phyloP scores from a whole-genome alignment of 2,113 vertebrate genomes.

The Hemichromis elongatus region DNA sequence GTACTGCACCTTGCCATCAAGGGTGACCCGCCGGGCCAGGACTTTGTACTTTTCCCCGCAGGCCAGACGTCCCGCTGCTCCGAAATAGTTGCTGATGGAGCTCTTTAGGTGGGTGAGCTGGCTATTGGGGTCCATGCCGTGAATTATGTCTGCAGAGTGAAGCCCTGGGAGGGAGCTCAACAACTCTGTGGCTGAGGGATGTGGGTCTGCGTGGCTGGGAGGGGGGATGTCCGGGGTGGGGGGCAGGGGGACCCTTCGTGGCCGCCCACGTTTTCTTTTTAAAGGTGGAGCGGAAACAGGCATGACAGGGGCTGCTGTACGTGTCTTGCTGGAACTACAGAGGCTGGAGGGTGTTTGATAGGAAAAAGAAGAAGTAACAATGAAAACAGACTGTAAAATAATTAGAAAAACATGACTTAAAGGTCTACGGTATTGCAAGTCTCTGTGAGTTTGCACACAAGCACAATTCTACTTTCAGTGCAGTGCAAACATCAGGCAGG shows the following conservation, averaged over 20 bases:
- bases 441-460: not conserved
- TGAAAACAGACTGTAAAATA: not conserved
- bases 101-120: conserved; percentile 95
- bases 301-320: conserved; percentile 81
- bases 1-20: conserved; percentile 98
- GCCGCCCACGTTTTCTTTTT: conserved; percentile 86
- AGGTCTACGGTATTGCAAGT: not conserved
- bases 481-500: not conserved
- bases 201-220: conserved; percentile 76
- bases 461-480: not conserved
- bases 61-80: conserved; percentile 94
- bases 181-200: conserved; percentile 71
- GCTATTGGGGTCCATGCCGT: conserved; percentile 88
- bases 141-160: conserved; percentile 86
- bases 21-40: conserved; percentile 89
- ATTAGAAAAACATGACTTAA: not conserved
- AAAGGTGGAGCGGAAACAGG: conserved; percentile 82
- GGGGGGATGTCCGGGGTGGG: conserved; percentile 85
- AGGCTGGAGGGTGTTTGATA: conserved; percentile 39
- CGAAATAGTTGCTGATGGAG: conserved; percentile 97
- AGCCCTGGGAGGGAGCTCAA: conserved; percentile 83
- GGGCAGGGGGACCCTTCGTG: conserved; percentile 84
- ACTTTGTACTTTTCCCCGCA: conserved; percentile 96
- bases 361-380: not conserved
- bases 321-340: conserved; percentile 84